Percentiles rank a stretch among this genome's conserved stretches.
Evolutionary conservation across 2,113 vertebrate genomes (phyloP).

Genomic region (Salvelinus alpinus): DNA sequence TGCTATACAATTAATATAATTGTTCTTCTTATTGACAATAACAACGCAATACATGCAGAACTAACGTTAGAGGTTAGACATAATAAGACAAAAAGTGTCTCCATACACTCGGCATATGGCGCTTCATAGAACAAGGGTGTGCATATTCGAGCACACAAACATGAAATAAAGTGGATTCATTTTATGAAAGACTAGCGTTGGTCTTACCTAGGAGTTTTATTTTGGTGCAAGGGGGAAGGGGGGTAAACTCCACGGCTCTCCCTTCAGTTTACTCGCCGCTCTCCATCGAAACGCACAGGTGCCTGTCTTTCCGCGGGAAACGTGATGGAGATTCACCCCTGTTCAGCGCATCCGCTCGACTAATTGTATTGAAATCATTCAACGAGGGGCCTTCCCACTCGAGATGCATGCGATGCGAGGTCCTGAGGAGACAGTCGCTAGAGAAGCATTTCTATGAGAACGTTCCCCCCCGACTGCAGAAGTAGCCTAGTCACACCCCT

Average conservation of each 20-base stretch:
- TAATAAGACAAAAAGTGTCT: not conserved
- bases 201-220: constrained; percentile 73
- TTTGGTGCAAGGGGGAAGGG: constrained; percentile 69
- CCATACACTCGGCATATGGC: not conserved
- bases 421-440: constrained; percentile 36
- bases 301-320: constrained; percentile 30
- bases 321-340: not conserved
- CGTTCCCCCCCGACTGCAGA: constrained; percentile 64
- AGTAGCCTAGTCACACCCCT: constrained; percentile 76
- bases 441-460: constrained; percentile 54
- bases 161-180: no score
- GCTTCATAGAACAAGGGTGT: no score
- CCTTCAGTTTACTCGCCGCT: constrained; percentile 60
- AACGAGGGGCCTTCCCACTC: not conserved
- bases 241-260: constrained; percentile 68
- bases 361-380: not conserved
- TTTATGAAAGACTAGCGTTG: no score
- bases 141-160: no score
- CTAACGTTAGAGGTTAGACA: not conserved
- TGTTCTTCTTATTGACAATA: not conserved
- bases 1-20: not conserved
- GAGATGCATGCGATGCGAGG: constrained; percentile 11
- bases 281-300: constrained; percentile 67
- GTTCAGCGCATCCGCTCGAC: not conserved
- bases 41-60: not conserved